Evolutionary conservation across 1,140 invertebrate species (phyloP).

Genomic region (Heterodera carotae): DNA sequence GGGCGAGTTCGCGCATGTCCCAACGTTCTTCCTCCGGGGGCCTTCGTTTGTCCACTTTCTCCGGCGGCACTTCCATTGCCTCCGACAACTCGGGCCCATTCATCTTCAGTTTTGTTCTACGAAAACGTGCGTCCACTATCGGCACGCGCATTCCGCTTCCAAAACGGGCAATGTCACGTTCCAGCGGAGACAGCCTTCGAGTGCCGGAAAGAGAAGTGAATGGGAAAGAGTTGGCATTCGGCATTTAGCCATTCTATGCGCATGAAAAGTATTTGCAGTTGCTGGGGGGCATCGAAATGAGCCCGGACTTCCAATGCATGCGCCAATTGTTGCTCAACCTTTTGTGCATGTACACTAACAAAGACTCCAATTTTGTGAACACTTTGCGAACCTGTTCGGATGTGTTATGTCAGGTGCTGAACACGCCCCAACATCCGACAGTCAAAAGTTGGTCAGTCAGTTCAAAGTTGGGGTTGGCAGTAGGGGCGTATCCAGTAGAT

Average conservation of each 20-base stretch:
- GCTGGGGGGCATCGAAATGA: constrained; percentile 62
- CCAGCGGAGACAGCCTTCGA: constrained; percentile 60
- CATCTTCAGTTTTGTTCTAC: constrained; percentile 61
- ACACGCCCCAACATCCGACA: constrained; percentile 64
- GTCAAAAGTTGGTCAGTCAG: constrained; percentile 57
- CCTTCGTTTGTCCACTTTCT: constrained; percentile 62
- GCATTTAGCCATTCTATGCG: constrained; percentile 18
- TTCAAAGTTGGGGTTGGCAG: constrained; percentile 10
- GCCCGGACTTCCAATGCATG: constrained; percentile 65
- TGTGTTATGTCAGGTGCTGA: constrained; percentile 57
- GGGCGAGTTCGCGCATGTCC: constrained; percentile 62
- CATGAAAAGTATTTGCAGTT: constrained; percentile 53
- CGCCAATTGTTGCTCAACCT: constrained; percentile 63
- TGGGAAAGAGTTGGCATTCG: too few species aligned
- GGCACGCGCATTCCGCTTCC: constrained; percentile 63
- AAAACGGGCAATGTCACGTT: constrained; percentile 63
- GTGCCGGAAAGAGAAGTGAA: constrained; percentile 62
- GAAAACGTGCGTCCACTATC: constrained; percentile 64
- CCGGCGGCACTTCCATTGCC: constrained; percentile 62
- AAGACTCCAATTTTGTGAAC: constrained; percentile 57
- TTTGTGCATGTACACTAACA: constrained; percentile 57
- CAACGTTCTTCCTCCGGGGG: constrained; percentile 63
- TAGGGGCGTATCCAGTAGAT: too few species aligned
- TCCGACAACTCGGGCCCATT: constrained; percentile 65
- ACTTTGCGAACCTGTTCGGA: constrained; percentile 62